A percentile compares a stretch with the other conserved stretches of the same genome.
phyloP scores from a whole-genome alignment of 2,797 vertebrate species.

The Chromobotia macracanthus region DNA sequence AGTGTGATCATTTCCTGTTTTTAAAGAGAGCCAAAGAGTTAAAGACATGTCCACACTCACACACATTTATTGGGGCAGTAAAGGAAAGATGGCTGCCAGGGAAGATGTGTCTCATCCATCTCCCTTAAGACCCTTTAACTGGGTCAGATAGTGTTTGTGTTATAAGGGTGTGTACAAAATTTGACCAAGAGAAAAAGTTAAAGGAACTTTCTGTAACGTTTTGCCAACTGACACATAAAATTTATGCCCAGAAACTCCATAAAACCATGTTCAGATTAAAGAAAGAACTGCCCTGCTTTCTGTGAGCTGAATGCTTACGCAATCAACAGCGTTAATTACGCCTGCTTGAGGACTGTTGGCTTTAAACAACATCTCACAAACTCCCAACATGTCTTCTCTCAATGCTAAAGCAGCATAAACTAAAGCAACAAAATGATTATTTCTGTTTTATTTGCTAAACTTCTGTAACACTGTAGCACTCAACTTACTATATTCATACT shows the following conservation, averaged over 20 bases:
- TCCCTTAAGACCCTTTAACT: constrained; percentile 41
- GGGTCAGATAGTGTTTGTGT: constrained; percentile 19
- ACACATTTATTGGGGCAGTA: neutral
- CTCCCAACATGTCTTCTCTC: neutral
- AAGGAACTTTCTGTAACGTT: neutral
- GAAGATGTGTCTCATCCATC: constrained; percentile 10
- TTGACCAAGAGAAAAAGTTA: neutral
- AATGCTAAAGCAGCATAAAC: neutral
- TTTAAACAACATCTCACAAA: neutral
- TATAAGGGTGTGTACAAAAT: neutral
- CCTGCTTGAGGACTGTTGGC: neutral
- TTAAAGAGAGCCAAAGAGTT: constrained; percentile 11
- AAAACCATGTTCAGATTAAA: neutral
- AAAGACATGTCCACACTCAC: neutral
- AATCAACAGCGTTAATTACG: neutral
- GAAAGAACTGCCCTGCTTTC: neutral
- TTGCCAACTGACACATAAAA: neutral
- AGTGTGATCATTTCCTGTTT: constrained; percentile 42
- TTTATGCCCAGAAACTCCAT: neutral
- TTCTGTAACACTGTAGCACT: neutral
- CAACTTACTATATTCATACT: neutral
- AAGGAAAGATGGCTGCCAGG: constrained; percentile 16
- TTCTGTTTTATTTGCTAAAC: neutral
- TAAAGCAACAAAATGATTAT: neutral
- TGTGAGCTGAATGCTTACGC: neutral